Evolutionary conservation across 2,888 invertebrate genomes (phyloP), one percentile per base, ranked within the genome.

Genomic region (Tachystola acroxantha): DNA sequence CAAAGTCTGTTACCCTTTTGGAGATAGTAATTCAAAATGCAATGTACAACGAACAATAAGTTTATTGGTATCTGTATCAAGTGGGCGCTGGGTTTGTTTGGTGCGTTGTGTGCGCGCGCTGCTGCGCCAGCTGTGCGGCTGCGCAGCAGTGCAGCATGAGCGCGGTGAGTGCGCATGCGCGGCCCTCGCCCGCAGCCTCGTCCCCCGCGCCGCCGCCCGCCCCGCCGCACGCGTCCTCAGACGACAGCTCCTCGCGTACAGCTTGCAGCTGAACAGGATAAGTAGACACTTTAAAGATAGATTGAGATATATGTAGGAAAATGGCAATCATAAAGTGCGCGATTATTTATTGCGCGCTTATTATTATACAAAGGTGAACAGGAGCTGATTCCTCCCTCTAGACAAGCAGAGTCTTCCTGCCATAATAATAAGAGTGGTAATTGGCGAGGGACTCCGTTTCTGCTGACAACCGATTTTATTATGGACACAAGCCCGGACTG

Each of bases 121-220:
- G 75, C 52, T 82, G 79, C 27, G 93, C 92, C 53, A 94, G 91
- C 65, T 98, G 97, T 40, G 98, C 89, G 2, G 96, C 98, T 2
- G 97, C 94, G 79, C 97, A 98, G 76, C 96, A 95, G 78, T 98
- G 97, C 48, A 98, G 86, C 93, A 98, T 94, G 47, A 98, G 90
- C 35, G 98, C 94, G 33, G 97, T 96, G 44, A 98, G 87, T 0
- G 96, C 96, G 74, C 96, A 96, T 5, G 96, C 94, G 58, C 96
- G 93, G 47, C 94, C 92, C 65, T 97, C 97, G 28, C 94, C 48
- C 66, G 88, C 64, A 65, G 88, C 64, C 29, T 39, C 39, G 19
- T 53, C 53, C 6, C 55, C 53, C 31, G 40, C 48, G 34, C 50
- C 50, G 26, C 52, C 53, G 12, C 56, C 54, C 6, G 55, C 53